A percentile compares a stretch with the other conserved stretches of the same genome.
Conservation (phyloP, 1,140 invertebrate species). For the Cotesia vestalis region DNA sequence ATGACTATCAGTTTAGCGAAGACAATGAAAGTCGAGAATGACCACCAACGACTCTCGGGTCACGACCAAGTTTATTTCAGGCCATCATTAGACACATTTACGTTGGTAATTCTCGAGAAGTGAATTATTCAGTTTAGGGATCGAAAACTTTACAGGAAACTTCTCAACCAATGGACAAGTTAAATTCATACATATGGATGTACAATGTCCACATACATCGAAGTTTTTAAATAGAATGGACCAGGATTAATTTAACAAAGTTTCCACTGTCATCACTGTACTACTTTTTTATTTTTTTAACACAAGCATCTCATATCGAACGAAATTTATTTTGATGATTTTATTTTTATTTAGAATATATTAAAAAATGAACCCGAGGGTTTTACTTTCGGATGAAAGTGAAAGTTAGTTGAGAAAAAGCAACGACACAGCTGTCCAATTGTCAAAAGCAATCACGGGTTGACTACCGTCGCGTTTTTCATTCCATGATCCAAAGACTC, state of each 20-base stretch:
- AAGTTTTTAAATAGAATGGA: not conserved
- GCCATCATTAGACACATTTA: conserved; percentile 41
- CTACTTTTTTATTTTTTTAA: not conserved
- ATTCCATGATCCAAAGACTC: conserved; percentile 24
- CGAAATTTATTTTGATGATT: not conserved
- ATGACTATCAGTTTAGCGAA: not conserved
- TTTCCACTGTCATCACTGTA: not conserved
- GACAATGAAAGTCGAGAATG: conserved; percentile 5
- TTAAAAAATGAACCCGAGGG: conserved; percentile 6
- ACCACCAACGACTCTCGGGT: conserved; percentile 27
- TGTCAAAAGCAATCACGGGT: conserved; percentile 40
- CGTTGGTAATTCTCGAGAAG: conserved; percentile 45
- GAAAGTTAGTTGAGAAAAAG: conserved; percentile 26
- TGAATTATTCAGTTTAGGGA: conserved; percentile 11
- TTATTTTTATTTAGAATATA: no score
- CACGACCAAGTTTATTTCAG: conserved; percentile 26
- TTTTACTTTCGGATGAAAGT: conserved; percentile 32
- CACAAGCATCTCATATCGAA: not conserved
- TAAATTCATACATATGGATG: conserved; percentile 37
- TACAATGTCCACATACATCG: not conserved
- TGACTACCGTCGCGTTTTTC: conserved; percentile 34
- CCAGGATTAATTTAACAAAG: no score
- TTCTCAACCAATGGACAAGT: conserved; percentile 24
- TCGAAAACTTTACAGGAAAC: conserved; percentile 39
- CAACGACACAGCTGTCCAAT: conserved; percentile 41